These are phyloP conservation scores for Propithecus perrieri DNA, from an alignment of 2,797 vertebrate genomes.

Conservation along the genomic window DNA sequence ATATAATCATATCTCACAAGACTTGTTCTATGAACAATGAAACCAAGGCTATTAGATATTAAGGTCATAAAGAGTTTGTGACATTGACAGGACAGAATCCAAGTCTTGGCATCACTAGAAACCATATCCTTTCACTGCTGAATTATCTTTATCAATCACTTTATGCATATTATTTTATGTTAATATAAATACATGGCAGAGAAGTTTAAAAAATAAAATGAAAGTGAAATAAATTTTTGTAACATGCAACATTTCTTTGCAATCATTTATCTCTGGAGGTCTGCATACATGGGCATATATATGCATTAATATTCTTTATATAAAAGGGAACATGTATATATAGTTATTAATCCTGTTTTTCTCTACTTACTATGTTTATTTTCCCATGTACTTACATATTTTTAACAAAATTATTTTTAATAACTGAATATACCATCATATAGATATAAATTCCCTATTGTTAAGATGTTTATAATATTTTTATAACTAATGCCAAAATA, in stretches of 20 bases:
- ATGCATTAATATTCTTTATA: neutral
- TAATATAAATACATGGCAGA: constrained; percentile 6
- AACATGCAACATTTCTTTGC: neutral
- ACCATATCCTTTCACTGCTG: neutral
- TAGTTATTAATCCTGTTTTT: neutral
- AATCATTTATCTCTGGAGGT: neutral
- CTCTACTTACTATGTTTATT: neutral
- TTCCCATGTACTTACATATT: neutral
- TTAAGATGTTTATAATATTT: neutral
- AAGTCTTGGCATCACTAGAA: constrained; percentile 8
- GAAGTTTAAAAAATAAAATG: neutral
- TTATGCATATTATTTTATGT: constrained; percentile 28
- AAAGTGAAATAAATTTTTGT: constrained; percentile 8
- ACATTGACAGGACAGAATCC: neutral
- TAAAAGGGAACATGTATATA: neutral
- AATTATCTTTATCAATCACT: constrained; percentile 13
- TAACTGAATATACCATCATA: neutral
- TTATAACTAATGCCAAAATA: constrained; percentile 29
- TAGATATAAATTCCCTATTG: neutral
- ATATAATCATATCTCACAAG: neutral
- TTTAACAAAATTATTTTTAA: constrained; percentile 40
- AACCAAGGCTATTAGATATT: constrained; percentile 10
- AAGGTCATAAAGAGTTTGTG: neutral
- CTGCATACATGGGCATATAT: no score
- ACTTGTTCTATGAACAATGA: constrained; percentile 24